Evolutionary conservation across 2,797 vertebrate species (phyloP), one percentile per base, ranked within the genome.

Genomic region (Spea hammondii): DNA sequence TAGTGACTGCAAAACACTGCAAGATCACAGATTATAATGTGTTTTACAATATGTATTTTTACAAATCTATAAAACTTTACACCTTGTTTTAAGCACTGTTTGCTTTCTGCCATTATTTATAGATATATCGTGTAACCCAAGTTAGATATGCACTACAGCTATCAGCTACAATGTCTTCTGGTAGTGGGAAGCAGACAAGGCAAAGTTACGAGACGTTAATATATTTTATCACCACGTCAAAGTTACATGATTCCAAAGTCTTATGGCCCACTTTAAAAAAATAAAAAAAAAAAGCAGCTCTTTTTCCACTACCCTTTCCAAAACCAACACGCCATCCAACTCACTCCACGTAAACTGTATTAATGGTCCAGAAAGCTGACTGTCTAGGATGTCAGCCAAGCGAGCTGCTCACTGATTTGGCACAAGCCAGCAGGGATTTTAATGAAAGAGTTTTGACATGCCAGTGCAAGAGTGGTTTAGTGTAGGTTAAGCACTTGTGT

Each of bases 271-370:
- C 47, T 17, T 6, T 5, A 62, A 53, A 64, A 64, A 49, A 68
- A 53, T 6, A n/a, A 44, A 44, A 53, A 7, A 49, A 32, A 66
- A 78, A 32, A 44, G 17, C 65, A 68, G 65, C 66, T n/a, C 60
- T 76, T 80, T 80, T 80, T 80, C 79, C 79, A 76, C 17, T 72
- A 66, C 60, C 51, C 60, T 32, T 66, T 76, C 79, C 74, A 80
- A 76, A 80, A 76, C 60, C 51, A 76, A 76, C 68, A 74, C 54
- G 13, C 62, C 45, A 80, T 49, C n/a, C 50, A 59, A 76, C 68
- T 67, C 14, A 14, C 13, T 76, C 51, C 60, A 80, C 74, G 64
- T 76, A 70, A 80, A 67, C 53, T 72, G 68, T 71, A 76, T 76
- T 76, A 76, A 80, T 71, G 54, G 62, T 47, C 73, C 68, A 67